phyloP scores from a whole-genome alignment of 2,888 invertebrate species.

The Eristalis arbustorum region DNA sequence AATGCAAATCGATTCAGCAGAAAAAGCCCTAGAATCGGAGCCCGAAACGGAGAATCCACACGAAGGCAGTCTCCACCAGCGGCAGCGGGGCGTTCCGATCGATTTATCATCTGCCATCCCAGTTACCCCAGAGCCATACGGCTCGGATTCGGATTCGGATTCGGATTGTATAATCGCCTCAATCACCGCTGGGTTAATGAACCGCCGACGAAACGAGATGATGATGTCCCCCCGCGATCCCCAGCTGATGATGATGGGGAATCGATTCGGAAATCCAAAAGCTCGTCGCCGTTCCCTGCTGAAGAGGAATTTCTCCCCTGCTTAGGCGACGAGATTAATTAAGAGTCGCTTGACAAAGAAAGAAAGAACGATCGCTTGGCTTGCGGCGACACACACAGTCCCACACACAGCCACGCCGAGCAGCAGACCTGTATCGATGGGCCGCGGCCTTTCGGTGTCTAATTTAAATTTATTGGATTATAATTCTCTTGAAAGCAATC shows the following conservation, averaged over 20 bases:
- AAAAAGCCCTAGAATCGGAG: constrained; percentile 13
- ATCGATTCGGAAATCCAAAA: not conserved
- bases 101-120: constrained; percentile 46
- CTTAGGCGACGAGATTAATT: constrained; percentile 27
- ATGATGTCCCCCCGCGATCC: not conserved
- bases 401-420: not conserved
- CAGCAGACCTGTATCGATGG: not conserved
- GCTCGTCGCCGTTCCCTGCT: not conserved
- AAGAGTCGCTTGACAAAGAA: constrained; percentile 52
- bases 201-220: constrained; percentile 12
- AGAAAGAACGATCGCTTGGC: not conserved
- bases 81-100: constrained; percentile 35
- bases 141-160: not conserved
- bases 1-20: constrained; percentile 34
- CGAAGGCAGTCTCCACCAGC: not conserved
- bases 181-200: constrained; percentile 49
- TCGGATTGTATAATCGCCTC: not conserved
- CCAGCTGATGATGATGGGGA: constrained; percentile 11
- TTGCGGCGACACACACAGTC: constrained; percentile 23
- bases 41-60: constrained; percentile 19
- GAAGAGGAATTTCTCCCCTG: not conserved
- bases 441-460: constrained; percentile 31
- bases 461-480: constrained; percentile 65
- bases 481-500: constrained; percentile 56
- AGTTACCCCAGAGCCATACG: constrained; percentile 12